phyloP scores from a whole-genome alignment of 2,113 vertebrate genomes.

The Probosciger aterrimus region DNA sequence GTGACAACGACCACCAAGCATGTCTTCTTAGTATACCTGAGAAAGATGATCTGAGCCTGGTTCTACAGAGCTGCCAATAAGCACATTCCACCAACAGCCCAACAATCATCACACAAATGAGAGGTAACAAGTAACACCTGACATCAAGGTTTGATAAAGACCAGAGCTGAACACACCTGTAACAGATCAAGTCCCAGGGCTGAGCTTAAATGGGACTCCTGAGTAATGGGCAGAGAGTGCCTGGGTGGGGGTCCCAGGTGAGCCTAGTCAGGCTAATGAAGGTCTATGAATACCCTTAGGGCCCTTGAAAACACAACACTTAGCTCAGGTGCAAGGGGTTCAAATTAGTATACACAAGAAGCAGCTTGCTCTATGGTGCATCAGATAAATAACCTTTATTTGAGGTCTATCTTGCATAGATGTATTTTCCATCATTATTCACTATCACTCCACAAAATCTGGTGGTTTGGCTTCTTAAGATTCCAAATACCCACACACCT shows the following conservation, averaged over 20 bases:
- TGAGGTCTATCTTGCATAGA: not conserved
- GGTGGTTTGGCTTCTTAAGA: not conserved
- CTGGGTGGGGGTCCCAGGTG: not conserved
- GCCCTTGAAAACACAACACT: not conserved
- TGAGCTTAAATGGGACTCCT: not conserved
- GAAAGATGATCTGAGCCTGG: not conserved
- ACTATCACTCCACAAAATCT: not conserved
- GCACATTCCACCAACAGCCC: not conserved
- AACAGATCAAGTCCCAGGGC: not conserved
- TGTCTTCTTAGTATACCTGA: not conserved
- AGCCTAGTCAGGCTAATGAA: not conserved
- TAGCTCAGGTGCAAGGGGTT: not conserved
- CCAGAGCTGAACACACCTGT: not conserved
- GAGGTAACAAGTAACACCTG: not conserved
- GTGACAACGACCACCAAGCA: not conserved
- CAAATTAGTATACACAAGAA: fast-evolving
- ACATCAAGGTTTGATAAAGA: not conserved
- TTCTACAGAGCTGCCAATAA: not conserved
- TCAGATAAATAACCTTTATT: not conserved
- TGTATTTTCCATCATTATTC: not conserved
- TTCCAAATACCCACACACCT: not conserved
- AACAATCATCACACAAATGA: not conserved
- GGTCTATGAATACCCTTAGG: not conserved
- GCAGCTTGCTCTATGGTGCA: not conserved
- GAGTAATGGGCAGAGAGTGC: not conserved